Evolutionary conservation across 2,888 invertebrate genomes (phyloP).

Genomic region (Linnaemya tessellans): DNA sequence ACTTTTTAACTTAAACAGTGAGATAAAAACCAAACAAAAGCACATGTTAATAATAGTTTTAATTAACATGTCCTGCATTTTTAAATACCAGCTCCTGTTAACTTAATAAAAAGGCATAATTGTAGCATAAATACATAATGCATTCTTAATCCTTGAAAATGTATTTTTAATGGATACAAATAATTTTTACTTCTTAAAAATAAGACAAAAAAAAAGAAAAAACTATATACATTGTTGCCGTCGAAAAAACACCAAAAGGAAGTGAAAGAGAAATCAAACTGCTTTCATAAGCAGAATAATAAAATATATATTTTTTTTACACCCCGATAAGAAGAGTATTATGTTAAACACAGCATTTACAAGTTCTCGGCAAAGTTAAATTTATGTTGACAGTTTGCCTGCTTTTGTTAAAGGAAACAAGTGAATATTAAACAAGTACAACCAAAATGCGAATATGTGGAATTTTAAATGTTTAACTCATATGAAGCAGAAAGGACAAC

Average conservation of each 20-base stretch:
- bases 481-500: neutral
- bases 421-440: neutral
- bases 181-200: neutral
- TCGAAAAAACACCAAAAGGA: no score
- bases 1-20: no score
- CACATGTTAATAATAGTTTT: no score
- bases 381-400: constrained; percentile 59
- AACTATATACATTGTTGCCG: no score
- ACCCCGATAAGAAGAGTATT: constrained; percentile 9
- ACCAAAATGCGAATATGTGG: constrained; percentile 7
- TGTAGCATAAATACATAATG: neutral
- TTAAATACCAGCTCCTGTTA: no score
- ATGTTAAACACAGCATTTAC: constrained; percentile 55
- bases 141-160: neutral
- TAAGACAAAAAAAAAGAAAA: constrained; percentile 14
- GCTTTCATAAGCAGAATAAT: constrained; percentile 65
- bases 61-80: no score
- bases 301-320: no score
- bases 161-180: neutral
- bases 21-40: no score
- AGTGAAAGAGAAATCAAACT: constrained; percentile 29
- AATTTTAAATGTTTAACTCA: neutral
- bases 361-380: constrained; percentile 41
- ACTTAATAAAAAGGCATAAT: no score
- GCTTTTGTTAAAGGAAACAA: constrained; percentile 8